Evolutionary conservation across 2,797 vertebrate species (phyloP).

Genomic region (Rachycentron canadum): DNA sequence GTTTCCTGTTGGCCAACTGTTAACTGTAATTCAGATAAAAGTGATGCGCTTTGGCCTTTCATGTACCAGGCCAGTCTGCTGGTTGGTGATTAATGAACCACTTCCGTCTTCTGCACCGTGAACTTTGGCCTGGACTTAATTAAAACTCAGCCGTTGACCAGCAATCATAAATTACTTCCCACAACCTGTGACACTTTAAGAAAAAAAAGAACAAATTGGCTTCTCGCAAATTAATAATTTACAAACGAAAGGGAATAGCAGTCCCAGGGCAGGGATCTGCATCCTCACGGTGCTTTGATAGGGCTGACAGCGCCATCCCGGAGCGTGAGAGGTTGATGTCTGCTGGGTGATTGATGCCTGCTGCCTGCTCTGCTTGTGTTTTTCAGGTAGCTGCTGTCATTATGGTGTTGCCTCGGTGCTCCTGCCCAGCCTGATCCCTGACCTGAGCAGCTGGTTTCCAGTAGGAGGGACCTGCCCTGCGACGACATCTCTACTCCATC

Average conservation of each 20-base stretch:
- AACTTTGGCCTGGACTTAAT: constrained; percentile 81
- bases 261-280: constrained; percentile 9
- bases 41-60: constrained; percentile 68
- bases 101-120: constrained; percentile 70
- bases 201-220: constrained; percentile 71
- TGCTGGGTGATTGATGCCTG: constrained; percentile 60
- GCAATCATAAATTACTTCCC: constrained; percentile 80
- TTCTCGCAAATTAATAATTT: constrained; percentile 73
- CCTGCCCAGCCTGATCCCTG: constrained; percentile 59
- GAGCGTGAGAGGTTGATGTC: not conserved
- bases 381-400: constrained; percentile 75
- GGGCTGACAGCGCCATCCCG: not conserved
- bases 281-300: not conserved
- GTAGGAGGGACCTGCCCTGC: constrained; percentile 44
- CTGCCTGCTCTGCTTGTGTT: constrained; percentile 73
- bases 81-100: constrained; percentile 81
- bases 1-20: constrained; percentile 56
- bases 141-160: constrained; percentile 79
- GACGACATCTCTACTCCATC: constrained; percentile 62
- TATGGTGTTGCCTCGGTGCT: constrained; percentile 40
- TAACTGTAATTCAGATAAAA: constrained; percentile 69
- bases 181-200: constrained; percentile 69
- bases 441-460: constrained; percentile 72
- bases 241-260: constrained; percentile 61
- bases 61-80: constrained; percentile 43